Conservation (phyloP, 2,888 invertebrate species). For the Idaea straminata region DNA sequence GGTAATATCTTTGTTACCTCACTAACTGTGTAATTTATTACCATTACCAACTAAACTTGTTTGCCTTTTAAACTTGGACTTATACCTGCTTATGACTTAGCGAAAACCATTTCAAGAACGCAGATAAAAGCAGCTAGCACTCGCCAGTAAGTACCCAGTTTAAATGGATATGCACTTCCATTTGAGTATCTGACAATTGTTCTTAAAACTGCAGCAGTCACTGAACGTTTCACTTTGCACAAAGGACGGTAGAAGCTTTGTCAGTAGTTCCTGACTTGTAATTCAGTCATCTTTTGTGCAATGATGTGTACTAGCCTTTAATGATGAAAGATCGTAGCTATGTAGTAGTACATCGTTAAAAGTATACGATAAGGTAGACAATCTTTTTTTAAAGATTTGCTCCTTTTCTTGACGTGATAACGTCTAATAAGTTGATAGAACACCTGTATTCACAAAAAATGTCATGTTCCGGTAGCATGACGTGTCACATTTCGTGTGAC, state of each 20-base stretch:
- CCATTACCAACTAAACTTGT: neutral
- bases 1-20: no score
- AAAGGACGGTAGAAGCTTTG: constrained; percentile 53
- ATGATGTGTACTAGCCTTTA: constrained; percentile 7
- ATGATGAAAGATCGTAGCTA: neutral
- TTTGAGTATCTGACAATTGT: constrained; percentile 49
- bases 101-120: neutral
- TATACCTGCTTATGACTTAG: neutral
- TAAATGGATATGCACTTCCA: constrained; percentile 2
- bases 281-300: constrained; percentile 36
- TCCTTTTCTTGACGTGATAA: no score
- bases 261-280: constrained; percentile 39
- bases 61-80: neutral
- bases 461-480: no score
- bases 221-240: constrained; percentile 67
- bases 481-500: no score
- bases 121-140: neutral
- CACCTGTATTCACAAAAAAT: no score
- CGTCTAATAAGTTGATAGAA: no score
- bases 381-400: no score
- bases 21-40: no score
- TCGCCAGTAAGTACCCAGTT: neutral
- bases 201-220: constrained; percentile 62
- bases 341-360: constrained; percentile 4
- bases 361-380: no score